Evolutionary conservation across 2,888 invertebrate species (phyloP).

Genomic region (Ypsolopha sequella): DNA sequence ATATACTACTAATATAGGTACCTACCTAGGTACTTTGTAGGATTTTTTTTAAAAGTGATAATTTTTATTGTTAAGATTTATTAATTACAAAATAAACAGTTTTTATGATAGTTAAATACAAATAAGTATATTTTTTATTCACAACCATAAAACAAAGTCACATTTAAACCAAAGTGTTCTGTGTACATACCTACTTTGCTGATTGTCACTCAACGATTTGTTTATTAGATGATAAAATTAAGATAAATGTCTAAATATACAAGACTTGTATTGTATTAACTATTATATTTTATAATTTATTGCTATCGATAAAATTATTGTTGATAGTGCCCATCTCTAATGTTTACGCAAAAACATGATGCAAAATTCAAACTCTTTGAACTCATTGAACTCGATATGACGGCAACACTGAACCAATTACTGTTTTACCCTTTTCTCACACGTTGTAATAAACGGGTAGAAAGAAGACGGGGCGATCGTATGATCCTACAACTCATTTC

Average conservation of each 20-base stretch:
- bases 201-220: too few relatives aligned
- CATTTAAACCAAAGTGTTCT: too few relatives aligned
- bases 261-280: background rate
- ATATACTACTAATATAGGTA: too few relatives aligned
- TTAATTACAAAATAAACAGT: too few relatives aligned
- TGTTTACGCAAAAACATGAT: constrained; percentile 13
- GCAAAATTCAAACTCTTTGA: constrained; percentile 7
- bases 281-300: background rate
- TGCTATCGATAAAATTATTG: constrained; percentile 10
- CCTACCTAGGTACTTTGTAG: too few relatives aligned
- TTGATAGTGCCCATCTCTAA: constrained; percentile 12
- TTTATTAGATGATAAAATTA: too few relatives aligned
- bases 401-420: constrained; percentile 10
- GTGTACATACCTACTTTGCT: too few relatives aligned
- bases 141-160: too few relatives aligned
- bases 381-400: constrained; percentile 8
- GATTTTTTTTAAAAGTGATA: too few relatives aligned
- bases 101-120: too few relatives aligned
- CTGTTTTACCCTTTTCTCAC: constrained; percentile 24
- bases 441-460: constrained; percentile 11
- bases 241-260: background rate
- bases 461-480: constrained; percentile 44
- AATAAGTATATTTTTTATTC: too few relatives aligned
- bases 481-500: constrained; percentile 48
- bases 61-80: too few relatives aligned